Evolutionary conservation across 2,888 invertebrate species (phyloP).

Genomic region (Abrostola tripartita): DNA sequence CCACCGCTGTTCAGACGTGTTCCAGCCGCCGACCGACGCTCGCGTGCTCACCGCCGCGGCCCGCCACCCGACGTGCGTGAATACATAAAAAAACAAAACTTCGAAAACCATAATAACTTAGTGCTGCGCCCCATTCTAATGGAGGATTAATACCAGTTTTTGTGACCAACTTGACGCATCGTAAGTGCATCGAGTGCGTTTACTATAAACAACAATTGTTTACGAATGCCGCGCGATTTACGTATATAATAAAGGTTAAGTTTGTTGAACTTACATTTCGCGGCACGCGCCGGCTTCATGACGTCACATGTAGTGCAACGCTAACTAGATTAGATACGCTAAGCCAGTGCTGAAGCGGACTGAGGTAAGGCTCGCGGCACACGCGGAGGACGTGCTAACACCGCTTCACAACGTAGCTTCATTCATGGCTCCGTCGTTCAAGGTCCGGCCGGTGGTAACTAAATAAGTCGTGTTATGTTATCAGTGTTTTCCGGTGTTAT

Average conservation of each 20-base stretch:
- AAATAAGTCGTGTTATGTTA: slow-evolving; percentile 63
- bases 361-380: slow-evolving; percentile 62
- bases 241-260: slow-evolving; percentile 70
- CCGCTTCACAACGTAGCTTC: slow-evolving; percentile 60
- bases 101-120: slow-evolving; percentile 37
- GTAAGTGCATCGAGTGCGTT: slow-evolving; percentile 46
- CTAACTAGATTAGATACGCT: slow-evolving; percentile 84
- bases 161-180: slow-evolving; percentile 25
- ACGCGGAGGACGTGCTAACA: slow-evolving; percentile 71
- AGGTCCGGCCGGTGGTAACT: slow-evolving; percentile 58
- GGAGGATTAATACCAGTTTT: slow-evolving; percentile 27
- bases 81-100: slow-evolving; percentile 55
- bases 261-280: slow-evolving; percentile 84
- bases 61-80: slow-evolving; percentile 58
- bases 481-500: slow-evolving; percentile 62
- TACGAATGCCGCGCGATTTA: slow-evolving; percentile 53
- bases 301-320: slow-evolving; percentile 76
- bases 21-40: slow-evolving; percentile 71
- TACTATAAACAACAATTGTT: slow-evolving; percentile 56
- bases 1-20: slow-evolving; percentile 70
- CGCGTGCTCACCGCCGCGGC: slow-evolving; percentile 65
- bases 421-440: slow-evolving; percentile 56
- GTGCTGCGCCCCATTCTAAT: slow-evolving; percentile 21
- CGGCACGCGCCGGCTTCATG: slow-evolving; percentile 78
- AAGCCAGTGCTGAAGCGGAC: slow-evolving; percentile 71